These are phyloP conservation scores for Rana temporaria DNA, from an alignment of 2,113 vertebrate genomes.

Conservation along the genomic window DNA sequence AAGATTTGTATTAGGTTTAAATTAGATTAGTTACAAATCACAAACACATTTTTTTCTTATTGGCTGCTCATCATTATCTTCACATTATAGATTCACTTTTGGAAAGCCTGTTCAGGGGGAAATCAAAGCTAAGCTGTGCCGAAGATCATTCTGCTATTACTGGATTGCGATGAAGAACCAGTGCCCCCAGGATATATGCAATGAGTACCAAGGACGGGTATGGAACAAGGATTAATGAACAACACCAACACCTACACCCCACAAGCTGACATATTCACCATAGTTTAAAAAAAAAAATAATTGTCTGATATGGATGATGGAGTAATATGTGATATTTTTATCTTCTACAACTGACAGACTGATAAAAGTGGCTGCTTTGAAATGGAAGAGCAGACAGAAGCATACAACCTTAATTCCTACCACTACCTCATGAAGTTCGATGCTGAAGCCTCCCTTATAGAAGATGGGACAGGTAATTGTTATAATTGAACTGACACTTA, in stretches of 20 bases:
- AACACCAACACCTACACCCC: too few species aligned
- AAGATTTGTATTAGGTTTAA: too few species aligned
- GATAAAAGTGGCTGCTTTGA: constrained; percentile 17
- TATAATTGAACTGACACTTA: not conserved
- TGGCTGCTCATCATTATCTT: not conserved
- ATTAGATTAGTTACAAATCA: too few species aligned
- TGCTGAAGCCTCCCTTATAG: constrained; percentile 58
- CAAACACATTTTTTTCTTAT: too few species aligned
- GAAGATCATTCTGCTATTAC: constrained; percentile 8
- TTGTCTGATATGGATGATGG: too few species aligned
- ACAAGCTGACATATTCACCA: too few species aligned
- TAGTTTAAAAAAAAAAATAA: too few species aligned
- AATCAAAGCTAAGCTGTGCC: constrained; percentile 57
- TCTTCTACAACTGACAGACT: not conserved
- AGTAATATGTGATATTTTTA: too few species aligned
- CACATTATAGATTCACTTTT: constrained; percentile 59
- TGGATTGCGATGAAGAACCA: constrained; percentile 10
- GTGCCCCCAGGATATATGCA: constrained; percentile 58
- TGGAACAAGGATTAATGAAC: constrained; percentile 18
- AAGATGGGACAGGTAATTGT: constrained; percentile 69
- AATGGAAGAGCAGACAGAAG: not conserved
- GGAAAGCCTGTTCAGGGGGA: constrained; percentile 38
- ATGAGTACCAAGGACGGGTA: constrained; percentile 59
- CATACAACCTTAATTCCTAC: constrained; percentile 60
- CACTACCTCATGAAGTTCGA: constrained; percentile 64